Evolutionary conservation across 1,140 invertebrate species (phyloP).

Genomic region (Colletes latitarsis): DNA sequence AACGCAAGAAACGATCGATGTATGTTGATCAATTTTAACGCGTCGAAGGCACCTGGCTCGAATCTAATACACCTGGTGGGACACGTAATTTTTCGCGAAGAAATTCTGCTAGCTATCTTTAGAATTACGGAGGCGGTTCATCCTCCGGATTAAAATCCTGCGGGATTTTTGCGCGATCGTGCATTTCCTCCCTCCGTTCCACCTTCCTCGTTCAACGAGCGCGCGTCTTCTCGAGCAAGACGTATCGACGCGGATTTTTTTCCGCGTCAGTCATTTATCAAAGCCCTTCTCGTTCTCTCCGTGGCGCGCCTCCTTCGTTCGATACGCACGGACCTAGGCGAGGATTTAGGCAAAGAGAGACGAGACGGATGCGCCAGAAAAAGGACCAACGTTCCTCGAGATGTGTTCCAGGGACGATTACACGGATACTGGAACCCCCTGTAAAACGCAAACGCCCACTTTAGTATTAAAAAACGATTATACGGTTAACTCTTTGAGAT

Average conservation of each 20-base stretch:
- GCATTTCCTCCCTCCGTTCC: conserved; percentile 48
- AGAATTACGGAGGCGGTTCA: background rate
- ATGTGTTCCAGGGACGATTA: no score
- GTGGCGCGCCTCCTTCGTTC: conserved; percentile 54
- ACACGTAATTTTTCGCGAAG: no score
- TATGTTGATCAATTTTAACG: no score
- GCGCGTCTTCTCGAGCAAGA: conserved; percentile 77
- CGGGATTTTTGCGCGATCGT: conserved; percentile 10
- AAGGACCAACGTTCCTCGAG: background rate
- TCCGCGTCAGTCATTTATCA: conserved; percentile 77
- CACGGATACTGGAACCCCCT: no score
- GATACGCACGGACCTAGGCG: conserved; percentile 49
- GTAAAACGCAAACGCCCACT: no score
- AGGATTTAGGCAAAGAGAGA: conserved; percentile 50
- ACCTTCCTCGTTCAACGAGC: background rate
- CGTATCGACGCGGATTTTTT: conserved; percentile 79
- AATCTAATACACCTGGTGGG: no score
- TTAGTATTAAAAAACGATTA: no score
- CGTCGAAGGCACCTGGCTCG: no score
- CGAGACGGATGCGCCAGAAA: conserved; percentile 29
- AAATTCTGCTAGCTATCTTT: no score
- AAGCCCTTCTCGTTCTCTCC: conserved; percentile 70
- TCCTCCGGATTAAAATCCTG: background rate
- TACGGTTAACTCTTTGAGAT: no score
- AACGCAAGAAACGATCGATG: no score